Evolutionary conservation across 2,113 vertebrate genomes (phyloP), one percentile per base, ranked within the genome.

Genomic region (Zapornia atra): DNA sequence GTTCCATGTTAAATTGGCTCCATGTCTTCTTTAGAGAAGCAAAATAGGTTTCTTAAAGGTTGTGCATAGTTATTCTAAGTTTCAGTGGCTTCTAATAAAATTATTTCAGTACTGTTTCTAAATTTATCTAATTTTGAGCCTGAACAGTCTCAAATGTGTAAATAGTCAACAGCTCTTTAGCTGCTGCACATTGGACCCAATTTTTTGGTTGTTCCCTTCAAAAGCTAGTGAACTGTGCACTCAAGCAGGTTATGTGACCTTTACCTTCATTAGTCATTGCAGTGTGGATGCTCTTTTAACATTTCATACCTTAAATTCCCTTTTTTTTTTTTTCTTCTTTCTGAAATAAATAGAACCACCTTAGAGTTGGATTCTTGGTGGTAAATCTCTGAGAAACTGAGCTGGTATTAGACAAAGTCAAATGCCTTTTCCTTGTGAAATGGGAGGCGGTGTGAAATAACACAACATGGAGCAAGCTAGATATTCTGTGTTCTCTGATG

Each of bases 401-500:
- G 93, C 82, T 72, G 25, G 71, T 92, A 94, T 96, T 95, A 96
- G 94, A 82, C 85, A 36, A 89, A 96, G 95, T 96, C 89, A 96
- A 96, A 94, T 93, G 94, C 81, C 95, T 93, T 89, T 96, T 73
- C 94, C 33, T 14, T 89, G 96, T 86, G 92, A 95, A 91, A 84
- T 11, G 88, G 92, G 89, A 90, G 96, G 96, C 69, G 94, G 94
- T 96, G 96, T 94, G 95, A 96, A 97, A 96, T 96, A 93, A 86
- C 90, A 93, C 93, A 91, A 76, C 91, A 75, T 91, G 95, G 20
- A 96, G 92, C 56, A 87, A 96, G 89, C 81, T 94, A 56, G 94
- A 85, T 96, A 79, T 92, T 89, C 60, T 96, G 86, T 97, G 95
- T 96, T 96, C 94, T 97, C 87, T 82, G 90, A 69, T 96, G 95